Conservation (phyloP, 1,140 invertebrate species). For the Octopus sinensis region DNA sequence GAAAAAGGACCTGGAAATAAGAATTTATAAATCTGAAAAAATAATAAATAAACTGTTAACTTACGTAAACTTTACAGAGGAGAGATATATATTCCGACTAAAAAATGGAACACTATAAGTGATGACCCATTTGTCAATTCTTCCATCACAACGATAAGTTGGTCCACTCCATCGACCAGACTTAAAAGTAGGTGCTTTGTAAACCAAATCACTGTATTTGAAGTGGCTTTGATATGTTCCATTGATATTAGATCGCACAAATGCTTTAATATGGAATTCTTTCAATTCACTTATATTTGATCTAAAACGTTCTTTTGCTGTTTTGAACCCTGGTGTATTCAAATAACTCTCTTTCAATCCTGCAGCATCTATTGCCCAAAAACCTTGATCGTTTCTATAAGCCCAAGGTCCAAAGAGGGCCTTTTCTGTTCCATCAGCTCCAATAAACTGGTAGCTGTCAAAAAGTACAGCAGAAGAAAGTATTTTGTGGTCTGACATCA, state of each 20-base stretch:
- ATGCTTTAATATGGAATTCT: conserved; percentile 28
- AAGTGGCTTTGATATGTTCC: conserved; percentile 36
- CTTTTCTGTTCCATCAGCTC: conserved; percentile 49
- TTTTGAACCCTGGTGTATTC: conserved; percentile 31
- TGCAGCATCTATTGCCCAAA: conserved; percentile 34
- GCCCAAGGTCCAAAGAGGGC: conserved; percentile 43
- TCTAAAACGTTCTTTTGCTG: conserved; percentile 28
- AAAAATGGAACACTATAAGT: conserved; percentile 94
- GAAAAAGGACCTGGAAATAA: too few relatives aligned
- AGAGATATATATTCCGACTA: conserved; percentile 83
- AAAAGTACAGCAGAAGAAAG: conserved; percentile 90
- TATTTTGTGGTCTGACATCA: conserved; percentile 80
- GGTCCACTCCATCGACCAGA: conserved; percentile 88
- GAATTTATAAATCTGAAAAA: too few relatives aligned
- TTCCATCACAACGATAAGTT: conserved; percentile 89
- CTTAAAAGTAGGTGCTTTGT: conserved; percentile 56
- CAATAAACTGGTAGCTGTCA: conserved; percentile 92
- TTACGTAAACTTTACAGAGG: conserved; percentile 47
- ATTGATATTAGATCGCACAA: conserved; percentile 75
- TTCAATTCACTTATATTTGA: conserved; percentile 32
- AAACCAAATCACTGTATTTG: conserved; percentile 76
- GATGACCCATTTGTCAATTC: conserved; percentile 83
- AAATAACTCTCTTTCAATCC: conserved; percentile 31
- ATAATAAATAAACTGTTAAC: conserved; percentile 7
- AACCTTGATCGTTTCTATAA: conserved; percentile 26